These are phyloP conservation scores for Sinonovacula constricta DNA, from an alignment of 1,140 invertebrate genomes.

Conservation along the genomic window DNA sequence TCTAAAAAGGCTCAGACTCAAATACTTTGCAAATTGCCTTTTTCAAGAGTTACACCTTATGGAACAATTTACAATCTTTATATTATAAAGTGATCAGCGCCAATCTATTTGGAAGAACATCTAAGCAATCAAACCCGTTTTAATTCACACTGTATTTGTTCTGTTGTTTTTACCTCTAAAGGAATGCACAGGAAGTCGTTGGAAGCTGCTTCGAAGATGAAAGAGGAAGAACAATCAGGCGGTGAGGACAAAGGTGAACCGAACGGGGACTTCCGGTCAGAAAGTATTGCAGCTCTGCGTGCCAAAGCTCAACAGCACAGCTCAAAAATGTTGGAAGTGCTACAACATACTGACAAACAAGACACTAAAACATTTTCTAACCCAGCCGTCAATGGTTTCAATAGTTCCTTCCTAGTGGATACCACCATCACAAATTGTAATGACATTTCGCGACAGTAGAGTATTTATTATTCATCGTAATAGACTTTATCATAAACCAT, in stretches of 20 bases:
- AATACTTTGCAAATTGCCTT: too few relatives aligned
- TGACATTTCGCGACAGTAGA: conserved; percentile 19
- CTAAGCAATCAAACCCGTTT: too few relatives aligned
- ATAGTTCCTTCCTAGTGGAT: conserved; percentile 27
- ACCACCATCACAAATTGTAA: conserved; percentile 7
- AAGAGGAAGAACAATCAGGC: conserved; percentile 78
- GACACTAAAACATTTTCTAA: not conserved
- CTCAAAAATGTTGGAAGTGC: conserved; percentile 78
- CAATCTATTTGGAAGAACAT: too few relatives aligned
- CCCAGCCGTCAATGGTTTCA: conserved; percentile 28
- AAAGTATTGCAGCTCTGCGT: conserved; percentile 91
- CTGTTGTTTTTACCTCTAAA: conserved; percentile 78
- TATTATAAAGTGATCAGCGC: too few relatives aligned
- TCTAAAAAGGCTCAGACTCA: too few relatives aligned
- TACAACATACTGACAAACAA: conserved; percentile 25
- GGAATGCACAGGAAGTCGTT: conserved; percentile 99
- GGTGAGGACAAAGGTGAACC: conserved; percentile 36
- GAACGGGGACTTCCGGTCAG: conserved; percentile 77
- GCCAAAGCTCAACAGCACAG: conserved; percentile 97
- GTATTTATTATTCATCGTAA: too few relatives aligned
- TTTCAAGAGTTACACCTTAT: too few relatives aligned
- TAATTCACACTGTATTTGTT: too few relatives aligned
- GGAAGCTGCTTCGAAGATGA: conserved; percentile 96
- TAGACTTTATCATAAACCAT: too few relatives aligned
- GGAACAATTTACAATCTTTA: too few relatives aligned